phyloP scores from a whole-genome alignment of 2,888 invertebrate species.

The Eucera pruinosa region DNA sequence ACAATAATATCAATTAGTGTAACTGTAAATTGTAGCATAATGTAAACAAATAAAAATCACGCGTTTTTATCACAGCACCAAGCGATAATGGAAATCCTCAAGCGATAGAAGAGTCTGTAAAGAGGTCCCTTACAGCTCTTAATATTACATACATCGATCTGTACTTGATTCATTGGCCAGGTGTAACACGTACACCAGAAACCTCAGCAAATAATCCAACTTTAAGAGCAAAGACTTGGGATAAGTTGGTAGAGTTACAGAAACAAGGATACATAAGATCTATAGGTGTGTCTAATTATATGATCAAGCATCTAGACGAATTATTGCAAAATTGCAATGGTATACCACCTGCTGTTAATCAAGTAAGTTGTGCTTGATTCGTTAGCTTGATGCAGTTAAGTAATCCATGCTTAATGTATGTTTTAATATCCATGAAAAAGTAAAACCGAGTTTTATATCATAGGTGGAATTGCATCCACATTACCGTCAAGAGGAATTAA shows the following conservation, averaged over 20 bases:
- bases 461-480: conserved; percentile 93
- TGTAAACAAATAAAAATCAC: not conserved
- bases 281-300: conserved; percentile 94
- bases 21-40: no score
- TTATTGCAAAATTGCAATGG: conserved; percentile 86
- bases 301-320: conserved; percentile 88
- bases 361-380: conserved; percentile 85
- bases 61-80: conserved; percentile 84
- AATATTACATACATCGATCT: conserved; percentile 90
- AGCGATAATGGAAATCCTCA: conserved; percentile 86
- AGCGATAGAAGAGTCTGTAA: conserved; percentile 85
- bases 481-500: conserved; percentile 87
- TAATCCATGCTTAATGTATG: conserved; percentile 4
- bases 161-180: conserved; percentile 94
- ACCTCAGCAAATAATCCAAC: conserved; percentile 86
- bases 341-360: conserved; percentile 89
- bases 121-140: conserved; percentile 87
- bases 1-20: not conserved
- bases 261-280: conserved; percentile 87
- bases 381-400: no score
- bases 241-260: conserved; percentile 87
- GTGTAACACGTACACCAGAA: conserved; percentile 86
- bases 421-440: conserved; percentile 1
- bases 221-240: conserved; percentile 89
- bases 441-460: conserved; percentile 3